phyloP scores from a whole-genome alignment of 2,797 vertebrate species.

The Myiotriccus ornatus region DNA sequence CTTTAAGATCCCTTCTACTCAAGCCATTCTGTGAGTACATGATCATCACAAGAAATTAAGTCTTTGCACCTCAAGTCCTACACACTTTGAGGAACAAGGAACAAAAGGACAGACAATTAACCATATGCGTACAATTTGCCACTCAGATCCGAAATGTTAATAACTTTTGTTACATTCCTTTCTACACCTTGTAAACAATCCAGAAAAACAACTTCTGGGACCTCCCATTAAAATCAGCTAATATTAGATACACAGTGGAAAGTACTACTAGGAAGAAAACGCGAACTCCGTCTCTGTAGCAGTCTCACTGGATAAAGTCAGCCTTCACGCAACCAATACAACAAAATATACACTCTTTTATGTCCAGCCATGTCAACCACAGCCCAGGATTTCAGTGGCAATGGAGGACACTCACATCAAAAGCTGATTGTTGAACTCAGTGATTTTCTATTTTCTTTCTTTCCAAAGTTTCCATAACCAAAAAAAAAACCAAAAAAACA shows the following conservation, averaged over 20 bases:
- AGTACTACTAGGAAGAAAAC: not conserved
- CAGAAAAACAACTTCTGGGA: not conserved
- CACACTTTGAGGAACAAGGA: not conserved
- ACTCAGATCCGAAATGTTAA: not conserved
- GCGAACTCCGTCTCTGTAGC: not conserved
- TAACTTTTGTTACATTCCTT: not conserved
- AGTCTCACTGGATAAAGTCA: not conserved
- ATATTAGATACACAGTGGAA: not conserved
- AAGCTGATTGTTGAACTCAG: not conserved
- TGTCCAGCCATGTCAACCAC: not conserved
- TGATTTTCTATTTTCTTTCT: not conserved
- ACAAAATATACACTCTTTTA: not conserved
- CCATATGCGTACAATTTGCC: not conserved
- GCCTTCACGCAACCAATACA: not conserved
- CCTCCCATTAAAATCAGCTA: fast-evolving
- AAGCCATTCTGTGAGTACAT: not conserved
- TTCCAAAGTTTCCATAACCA: not conserved
- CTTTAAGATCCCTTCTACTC: not conserved
- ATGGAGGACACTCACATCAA: not conserved
- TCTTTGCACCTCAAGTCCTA: not conserved
- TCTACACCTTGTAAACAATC: not conserved
- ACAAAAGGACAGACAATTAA: not conserved
- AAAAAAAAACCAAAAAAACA: too few relatives aligned
- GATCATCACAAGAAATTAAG: not conserved
- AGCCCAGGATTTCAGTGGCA: not conserved